These are phyloP conservation scores for Terrapene triunguis DNA, from an alignment of 2,113 vertebrate species.

Conservation along the genomic window DNA sequence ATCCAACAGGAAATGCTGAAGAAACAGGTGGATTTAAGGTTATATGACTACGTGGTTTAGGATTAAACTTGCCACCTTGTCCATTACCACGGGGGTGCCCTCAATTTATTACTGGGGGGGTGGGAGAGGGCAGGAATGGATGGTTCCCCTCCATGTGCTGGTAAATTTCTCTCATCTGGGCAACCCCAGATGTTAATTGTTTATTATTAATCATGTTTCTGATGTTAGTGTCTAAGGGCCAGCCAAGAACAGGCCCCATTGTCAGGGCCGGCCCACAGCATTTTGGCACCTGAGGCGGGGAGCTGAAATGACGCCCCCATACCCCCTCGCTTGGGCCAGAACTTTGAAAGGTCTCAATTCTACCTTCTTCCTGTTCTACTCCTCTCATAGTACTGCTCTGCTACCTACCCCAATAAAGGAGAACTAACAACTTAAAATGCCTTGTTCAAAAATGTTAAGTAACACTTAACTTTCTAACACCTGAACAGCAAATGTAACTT, in stretches of 20 bases:
- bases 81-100: background rate
- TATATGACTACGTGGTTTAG: background rate
- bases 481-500: no score
- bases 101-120: background rate
- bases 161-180: background rate
- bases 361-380: no score
- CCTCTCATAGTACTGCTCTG: no score
- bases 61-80: background rate
- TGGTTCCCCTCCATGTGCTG: background rate
- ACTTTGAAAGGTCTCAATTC: no score
- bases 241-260: background rate
- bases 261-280: background rate
- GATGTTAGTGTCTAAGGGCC: background rate
- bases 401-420: no score
- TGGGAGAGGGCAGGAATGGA: background rate
- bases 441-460: no score
- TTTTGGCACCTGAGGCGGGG: no score
- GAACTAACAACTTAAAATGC: no score
- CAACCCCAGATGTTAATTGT: background rate
- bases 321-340: no score
- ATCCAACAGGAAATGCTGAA: background rate
- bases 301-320: no score
- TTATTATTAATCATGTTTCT: fast-evolving
- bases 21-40: background rate
- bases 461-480: no score